A percentile compares a stretch with the other conserved stretches of the same genome.
These are phyloP conservation scores for Hephaestus fuliginosus DNA, from an alignment of 2,797 vertebrate genomes.

Conservation along the genomic window DNA sequence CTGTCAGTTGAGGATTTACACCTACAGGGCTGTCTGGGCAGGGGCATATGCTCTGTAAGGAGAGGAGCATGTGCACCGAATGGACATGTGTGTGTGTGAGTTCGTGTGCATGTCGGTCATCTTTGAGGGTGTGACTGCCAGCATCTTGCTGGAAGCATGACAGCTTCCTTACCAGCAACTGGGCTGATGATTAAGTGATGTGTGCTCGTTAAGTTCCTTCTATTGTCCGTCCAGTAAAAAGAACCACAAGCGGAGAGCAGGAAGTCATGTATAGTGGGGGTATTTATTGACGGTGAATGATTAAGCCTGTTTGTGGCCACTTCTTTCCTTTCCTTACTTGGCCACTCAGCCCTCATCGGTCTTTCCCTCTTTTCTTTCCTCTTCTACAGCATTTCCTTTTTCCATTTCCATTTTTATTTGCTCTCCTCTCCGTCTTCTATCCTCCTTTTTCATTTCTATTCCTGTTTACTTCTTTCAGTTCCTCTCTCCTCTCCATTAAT, in stretches of 20 bases:
- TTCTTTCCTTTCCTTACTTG: neutral
- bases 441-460: neutral
- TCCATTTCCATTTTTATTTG: neutral
- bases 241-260: conserved; percentile 44
- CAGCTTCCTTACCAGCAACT: conserved; percentile 72
- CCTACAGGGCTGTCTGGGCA: conserved; percentile 67
- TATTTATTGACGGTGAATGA: conserved; percentile 55
- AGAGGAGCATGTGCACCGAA: conserved; percentile 3
- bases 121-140: conserved; percentile 31
- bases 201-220: conserved; percentile 66
- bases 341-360: neutral
- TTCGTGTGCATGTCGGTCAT: conserved; percentile 10
- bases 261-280: conserved; percentile 32
- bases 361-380: neutral
- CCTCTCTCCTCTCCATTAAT: neutral
- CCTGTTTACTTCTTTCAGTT: neutral
- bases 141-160: conserved; percentile 66
- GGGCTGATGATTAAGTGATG: conserved; percentile 68
- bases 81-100: conserved; percentile 7
- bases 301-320: conserved; percentile 38
- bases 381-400: neutral
- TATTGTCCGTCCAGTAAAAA: conserved; percentile 63
- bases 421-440: neutral
- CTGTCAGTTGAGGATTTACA: conserved; percentile 76
- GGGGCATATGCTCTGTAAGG: conserved; percentile 29